phyloP scores from a whole-genome alignment of 2,797 vertebrate genomes.

The Lindbergichthys nudifrons region DNA sequence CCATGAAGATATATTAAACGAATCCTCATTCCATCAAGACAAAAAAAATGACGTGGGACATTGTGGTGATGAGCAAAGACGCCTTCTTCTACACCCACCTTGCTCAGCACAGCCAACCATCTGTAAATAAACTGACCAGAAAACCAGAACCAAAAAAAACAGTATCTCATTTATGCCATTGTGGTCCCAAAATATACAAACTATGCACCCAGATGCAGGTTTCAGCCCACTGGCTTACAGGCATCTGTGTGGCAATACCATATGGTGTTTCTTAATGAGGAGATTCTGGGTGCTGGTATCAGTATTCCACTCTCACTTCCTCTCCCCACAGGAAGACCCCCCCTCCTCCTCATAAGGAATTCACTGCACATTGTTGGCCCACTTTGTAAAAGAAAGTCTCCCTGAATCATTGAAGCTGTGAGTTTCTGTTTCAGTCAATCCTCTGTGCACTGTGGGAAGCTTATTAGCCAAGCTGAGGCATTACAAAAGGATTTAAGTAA shows the following conservation, averaged over 20 bases:
- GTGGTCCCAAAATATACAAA: conserved; percentile 49
- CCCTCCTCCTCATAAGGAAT: conserved; percentile 70
- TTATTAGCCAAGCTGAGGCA: conserved; percentile 75
- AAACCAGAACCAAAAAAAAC: conserved; percentile 27
- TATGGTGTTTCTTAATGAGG: conserved; percentile 82
- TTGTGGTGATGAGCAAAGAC: not conserved
- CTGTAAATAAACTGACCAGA: conserved; percentile 33
- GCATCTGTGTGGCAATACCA: conserved; percentile 71
- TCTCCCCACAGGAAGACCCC: conserved; percentile 72
- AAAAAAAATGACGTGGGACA: conserved; percentile 2
- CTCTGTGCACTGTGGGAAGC: conserved; percentile 69
- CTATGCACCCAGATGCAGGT: conserved; percentile 54
- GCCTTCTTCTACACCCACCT: not conserved
- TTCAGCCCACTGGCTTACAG: conserved; percentile 73
- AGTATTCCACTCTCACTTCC: conserved; percentile 76
- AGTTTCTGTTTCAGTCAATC: conserved; percentile 75
- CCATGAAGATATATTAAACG: conserved; percentile 3
- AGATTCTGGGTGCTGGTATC: conserved; percentile 70
- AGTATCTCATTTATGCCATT: conserved; percentile 15
- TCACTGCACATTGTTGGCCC: conserved; percentile 75
- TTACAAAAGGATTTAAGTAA: conserved; percentile 71
- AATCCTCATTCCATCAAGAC: not conserved
- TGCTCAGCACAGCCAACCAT: not conserved
- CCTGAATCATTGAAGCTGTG: conserved; percentile 77
- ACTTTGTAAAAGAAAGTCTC: conserved; percentile 81